Evolutionary conservation across 2,797 vertebrate species (phyloP).

Genomic region (Cebuella pygmaea): DNA sequence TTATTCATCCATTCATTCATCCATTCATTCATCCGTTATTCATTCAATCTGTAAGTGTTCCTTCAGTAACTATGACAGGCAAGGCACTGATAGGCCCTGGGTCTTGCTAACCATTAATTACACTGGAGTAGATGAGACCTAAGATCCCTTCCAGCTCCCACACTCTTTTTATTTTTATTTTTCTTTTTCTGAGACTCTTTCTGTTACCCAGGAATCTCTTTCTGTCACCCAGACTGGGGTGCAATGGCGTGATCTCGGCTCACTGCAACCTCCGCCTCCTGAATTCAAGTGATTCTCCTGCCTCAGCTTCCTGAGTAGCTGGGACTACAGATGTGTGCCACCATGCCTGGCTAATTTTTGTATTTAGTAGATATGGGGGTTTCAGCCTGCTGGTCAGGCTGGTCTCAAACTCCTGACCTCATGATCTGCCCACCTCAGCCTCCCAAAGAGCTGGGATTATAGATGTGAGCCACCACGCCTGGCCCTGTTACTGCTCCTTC

Average conservation of each 20-base stretch:
- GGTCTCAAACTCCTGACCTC: background rate
- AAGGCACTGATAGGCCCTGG: no score
- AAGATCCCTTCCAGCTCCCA: background rate
- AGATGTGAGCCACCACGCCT: background rate
- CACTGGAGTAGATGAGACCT: accelerated
- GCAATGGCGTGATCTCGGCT: background rate
- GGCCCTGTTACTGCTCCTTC: background rate
- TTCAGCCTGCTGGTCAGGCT: background rate
- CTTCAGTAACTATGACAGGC: background rate
- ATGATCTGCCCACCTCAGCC: background rate
- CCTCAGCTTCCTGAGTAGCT: background rate
- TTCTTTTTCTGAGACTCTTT: background rate
- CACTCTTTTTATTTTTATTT: background rate
- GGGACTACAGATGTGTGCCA: background rate
- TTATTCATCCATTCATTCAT: background rate
- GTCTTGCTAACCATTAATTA: background rate
- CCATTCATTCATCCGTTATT: no score
- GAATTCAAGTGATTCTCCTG: background rate
- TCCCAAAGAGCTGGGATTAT: background rate
- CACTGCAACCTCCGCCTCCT: background rate
- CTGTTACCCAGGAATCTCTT: background rate
- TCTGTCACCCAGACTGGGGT: background rate
- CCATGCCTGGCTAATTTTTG: background rate
- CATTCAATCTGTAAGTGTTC: background rate
- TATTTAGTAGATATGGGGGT: background rate